These are phyloP conservation scores for Aphelenchoides bicaudatus DNA, from an alignment of 2,888 invertebrate genomes.

Conservation along the genomic window DNA sequence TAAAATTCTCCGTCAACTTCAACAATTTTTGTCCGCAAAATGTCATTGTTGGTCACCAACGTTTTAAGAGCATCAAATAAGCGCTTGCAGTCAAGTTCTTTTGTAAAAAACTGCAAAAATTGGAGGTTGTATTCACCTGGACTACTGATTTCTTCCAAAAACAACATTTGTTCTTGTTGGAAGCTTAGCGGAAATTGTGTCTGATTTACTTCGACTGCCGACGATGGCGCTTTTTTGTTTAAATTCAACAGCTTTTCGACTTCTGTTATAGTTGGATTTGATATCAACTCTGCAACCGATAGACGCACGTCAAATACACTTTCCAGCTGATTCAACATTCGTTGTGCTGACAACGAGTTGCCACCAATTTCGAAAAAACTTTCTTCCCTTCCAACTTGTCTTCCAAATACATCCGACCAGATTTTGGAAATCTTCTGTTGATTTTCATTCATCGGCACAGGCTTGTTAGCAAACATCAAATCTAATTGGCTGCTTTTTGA, in stretches of 20 bases:
- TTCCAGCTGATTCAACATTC: slow-evolving; percentile 23
- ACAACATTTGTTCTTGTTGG: slow-evolving; percentile 28
- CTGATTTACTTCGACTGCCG: too few species aligned
- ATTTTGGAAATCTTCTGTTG: neutral
- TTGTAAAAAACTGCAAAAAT: neutral
- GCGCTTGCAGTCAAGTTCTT: neutral
- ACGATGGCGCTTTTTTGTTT: too few species aligned
- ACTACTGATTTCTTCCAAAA: slow-evolving; percentile 15
- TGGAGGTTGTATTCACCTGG: neutral
- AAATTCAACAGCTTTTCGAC: neutral
- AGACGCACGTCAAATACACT: slow-evolving; percentile 18
- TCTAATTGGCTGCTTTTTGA: too few species aligned
- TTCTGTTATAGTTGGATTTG: slow-evolving; percentile 21
- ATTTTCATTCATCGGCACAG: neutral
- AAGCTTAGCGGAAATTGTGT: slow-evolving; percentile 20
- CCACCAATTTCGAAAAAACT: slow-evolving; percentile 41
- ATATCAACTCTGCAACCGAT: slow-evolving; percentile 13
- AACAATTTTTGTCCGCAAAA: slow-evolving; percentile 18
- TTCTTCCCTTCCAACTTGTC: slow-evolving; percentile 26
- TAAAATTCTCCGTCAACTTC: too few species aligned
- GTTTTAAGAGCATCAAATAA: neutral
- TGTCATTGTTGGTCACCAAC: neutral
- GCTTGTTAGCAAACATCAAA: too few species aligned
- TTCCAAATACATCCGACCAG: slow-evolving; percentile 29
- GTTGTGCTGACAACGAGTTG: slow-evolving; percentile 36